These are phyloP conservation scores for Smutsia temminckii DNA, from an alignment of 2,797 vertebrate species.

Conservation along the genomic window DNA sequence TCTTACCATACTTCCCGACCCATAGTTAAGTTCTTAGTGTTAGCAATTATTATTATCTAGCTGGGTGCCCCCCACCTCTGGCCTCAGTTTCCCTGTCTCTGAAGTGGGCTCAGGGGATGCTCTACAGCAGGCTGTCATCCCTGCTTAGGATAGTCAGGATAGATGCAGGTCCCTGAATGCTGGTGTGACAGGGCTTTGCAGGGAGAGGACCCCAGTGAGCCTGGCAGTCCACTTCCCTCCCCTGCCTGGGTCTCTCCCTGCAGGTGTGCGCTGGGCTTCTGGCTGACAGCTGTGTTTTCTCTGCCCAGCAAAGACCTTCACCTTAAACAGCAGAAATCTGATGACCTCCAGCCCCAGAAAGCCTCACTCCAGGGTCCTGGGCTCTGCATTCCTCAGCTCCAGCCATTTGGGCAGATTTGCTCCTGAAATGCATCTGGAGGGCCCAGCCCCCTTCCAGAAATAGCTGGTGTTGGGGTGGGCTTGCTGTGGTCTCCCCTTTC, in stretches of 20 bases:
- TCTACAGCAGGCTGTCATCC: neutral
- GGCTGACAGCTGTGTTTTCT: conserved; percentile 81
- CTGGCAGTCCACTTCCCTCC: neutral
- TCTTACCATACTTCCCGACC: neutral
- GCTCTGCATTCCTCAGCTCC: conserved; percentile 56
- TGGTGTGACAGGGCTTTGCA: neutral
- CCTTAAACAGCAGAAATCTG: conserved; percentile 74
- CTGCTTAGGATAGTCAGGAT: neutral
- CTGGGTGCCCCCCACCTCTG: neutral
- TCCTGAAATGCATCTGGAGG: conserved; percentile 51
- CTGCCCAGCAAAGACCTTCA: conserved; percentile 52
- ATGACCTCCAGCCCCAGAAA: conserved; percentile 33
- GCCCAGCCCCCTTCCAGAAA: neutral
- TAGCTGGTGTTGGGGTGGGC: conserved; percentile 11
- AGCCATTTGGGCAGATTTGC: conserved; percentile 24
- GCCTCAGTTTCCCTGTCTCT: conserved; percentile 1
- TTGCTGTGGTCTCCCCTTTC: conserved; percentile 71
- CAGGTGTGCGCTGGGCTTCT: conserved; percentile 70
- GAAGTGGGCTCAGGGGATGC: neutral
- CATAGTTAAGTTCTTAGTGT: neutral
- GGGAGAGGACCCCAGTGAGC: neutral
- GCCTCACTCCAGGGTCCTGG: conserved; percentile 22
- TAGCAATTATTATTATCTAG: neutral
- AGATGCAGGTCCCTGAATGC: neutral
- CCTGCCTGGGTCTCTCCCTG: neutral